Evolutionary conservation across 2,888 invertebrate species (phyloP).

Genomic region (Therioaphis trifolii): DNA sequence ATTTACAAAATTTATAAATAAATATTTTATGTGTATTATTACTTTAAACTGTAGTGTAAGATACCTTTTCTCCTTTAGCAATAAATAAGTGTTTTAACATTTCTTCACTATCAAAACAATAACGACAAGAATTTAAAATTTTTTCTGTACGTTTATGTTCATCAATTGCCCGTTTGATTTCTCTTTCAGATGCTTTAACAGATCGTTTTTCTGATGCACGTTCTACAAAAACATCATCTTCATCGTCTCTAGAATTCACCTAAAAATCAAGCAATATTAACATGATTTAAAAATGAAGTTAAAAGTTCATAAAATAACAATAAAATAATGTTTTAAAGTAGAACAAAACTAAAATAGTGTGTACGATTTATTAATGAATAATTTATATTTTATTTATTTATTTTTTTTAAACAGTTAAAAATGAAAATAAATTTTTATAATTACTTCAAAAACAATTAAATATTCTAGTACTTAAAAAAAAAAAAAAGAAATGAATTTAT

Average conservation of each 20-base stretch:
- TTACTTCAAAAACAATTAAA: no score
- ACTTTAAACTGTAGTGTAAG: background rate
- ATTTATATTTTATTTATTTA: no score
- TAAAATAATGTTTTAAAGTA: no score
- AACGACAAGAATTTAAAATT: slow-evolving; percentile 82
- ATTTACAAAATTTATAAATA: background rate
- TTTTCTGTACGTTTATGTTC: slow-evolving; percentile 79
- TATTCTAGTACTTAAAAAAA: no score
- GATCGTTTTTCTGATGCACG: slow-evolving; percentile 78
- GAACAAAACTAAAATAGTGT: no score
- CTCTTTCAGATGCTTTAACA: slow-evolving; percentile 74
- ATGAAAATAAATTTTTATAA: no score
- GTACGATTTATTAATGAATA: no score
- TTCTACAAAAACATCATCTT: slow-evolving; percentile 87
- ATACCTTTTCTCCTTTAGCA: slow-evolving; percentile 80
- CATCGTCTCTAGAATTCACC: slow-evolving; percentile 71
- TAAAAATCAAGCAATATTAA: no score
- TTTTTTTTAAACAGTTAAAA: no score
- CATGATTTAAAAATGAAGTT: no score
- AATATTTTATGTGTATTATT: background rate
- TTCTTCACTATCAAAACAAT: slow-evolving; percentile 83
- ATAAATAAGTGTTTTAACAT: slow-evolving; percentile 88
- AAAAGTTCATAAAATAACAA: no score
- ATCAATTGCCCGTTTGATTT: slow-evolving; percentile 76
- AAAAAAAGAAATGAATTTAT: no score